Evolutionary conservation across 2,797 vertebrate species (phyloP).

Genomic region (Tolypeutes matacus): DNA sequence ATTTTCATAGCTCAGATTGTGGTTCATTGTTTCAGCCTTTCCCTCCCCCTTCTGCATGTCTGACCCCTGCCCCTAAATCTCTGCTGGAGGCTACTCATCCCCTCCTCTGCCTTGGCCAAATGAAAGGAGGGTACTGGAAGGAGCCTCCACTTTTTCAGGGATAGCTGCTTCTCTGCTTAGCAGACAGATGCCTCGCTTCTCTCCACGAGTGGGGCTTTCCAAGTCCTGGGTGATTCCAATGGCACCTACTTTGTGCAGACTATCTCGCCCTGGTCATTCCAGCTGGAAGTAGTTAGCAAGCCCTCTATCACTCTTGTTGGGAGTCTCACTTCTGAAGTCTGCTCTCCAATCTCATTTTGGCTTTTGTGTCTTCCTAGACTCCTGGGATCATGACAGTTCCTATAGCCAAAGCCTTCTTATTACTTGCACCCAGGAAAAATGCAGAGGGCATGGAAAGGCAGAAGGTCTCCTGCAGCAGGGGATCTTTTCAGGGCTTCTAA

Average conservation of each 20-base stretch:
- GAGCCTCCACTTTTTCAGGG: not conserved
- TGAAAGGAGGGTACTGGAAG: not conserved
- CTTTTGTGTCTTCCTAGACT: not conserved
- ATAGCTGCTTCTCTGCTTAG: not conserved
- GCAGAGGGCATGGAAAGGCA: rapidly evolving
- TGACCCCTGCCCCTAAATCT: rapidly evolving
- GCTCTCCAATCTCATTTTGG: not conserved
- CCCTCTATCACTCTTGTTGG: rapidly evolving
- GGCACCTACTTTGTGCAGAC: not conserved
- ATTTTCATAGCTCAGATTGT: not conserved
- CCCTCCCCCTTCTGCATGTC: not conserved
- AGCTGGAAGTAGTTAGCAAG: not conserved
- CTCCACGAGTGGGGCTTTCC: rapidly evolving
- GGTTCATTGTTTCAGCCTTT: not conserved
- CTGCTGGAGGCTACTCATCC: not conserved
- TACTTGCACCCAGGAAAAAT: not conserved
- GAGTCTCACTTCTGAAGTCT: not conserved
- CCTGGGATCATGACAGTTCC: not conserved
- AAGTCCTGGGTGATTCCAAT: rapidly evolving
- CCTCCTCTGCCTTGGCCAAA: not conserved
- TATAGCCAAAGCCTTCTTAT: not conserved
- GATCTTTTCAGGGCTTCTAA: not conserved
- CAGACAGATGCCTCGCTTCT: not conserved
- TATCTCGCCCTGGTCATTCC: not conserved
- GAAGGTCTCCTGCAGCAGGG: too few species aligned